Conservation (phyloP, 2,888 invertebrate genomes). For the Girardia tigrina region DNA sequence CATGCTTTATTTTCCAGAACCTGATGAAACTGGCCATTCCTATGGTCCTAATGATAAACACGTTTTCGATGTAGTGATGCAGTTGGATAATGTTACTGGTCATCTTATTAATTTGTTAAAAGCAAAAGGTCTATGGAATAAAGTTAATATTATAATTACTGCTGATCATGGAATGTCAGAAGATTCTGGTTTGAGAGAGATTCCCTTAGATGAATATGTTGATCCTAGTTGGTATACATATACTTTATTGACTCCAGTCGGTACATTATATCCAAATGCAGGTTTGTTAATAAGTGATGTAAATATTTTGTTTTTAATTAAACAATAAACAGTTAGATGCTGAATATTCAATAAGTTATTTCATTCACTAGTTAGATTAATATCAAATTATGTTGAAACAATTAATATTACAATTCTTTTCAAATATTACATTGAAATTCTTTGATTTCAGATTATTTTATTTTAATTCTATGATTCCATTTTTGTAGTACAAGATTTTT, state of each 20-base stretch:
- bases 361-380: too few relatives aligned
- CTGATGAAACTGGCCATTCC: slow-evolving; percentile 31
- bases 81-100: slow-evolving; percentile 24
- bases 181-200: background rate
- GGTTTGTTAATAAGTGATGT: slow-evolving; percentile 39
- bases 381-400: too few relatives aligned
- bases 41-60: slow-evolving; percentile 24
- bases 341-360: too few relatives aligned
- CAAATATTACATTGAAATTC: too few relatives aligned
- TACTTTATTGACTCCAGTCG: slow-evolving; percentile 28
- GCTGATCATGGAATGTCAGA: slow-evolving; percentile 35
- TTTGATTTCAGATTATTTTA: too few relatives aligned
- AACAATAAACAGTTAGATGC: too few relatives aligned
- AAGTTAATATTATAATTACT: slow-evolving; percentile 30
- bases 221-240: slow-evolving; percentile 38
- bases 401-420: too few relatives aligned
- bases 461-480: too few relatives aligned
- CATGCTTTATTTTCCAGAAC: slow-evolving; percentile 32
- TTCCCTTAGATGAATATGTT: slow-evolving; percentile 26
- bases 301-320: too few relatives aligned
- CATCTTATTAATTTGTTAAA: slow-evolving; percentile 19
- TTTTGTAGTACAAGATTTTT: too few relatives aligned
- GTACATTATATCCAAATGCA: slow-evolving; percentile 33
- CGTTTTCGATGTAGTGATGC: slow-evolving; percentile 21
- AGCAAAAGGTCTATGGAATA: slow-evolving; percentile 18